These are phyloP conservation scores for Astyanax mexicanus DNA, from an alignment of 2,797 vertebrate species.

Conservation along the genomic window DNA sequence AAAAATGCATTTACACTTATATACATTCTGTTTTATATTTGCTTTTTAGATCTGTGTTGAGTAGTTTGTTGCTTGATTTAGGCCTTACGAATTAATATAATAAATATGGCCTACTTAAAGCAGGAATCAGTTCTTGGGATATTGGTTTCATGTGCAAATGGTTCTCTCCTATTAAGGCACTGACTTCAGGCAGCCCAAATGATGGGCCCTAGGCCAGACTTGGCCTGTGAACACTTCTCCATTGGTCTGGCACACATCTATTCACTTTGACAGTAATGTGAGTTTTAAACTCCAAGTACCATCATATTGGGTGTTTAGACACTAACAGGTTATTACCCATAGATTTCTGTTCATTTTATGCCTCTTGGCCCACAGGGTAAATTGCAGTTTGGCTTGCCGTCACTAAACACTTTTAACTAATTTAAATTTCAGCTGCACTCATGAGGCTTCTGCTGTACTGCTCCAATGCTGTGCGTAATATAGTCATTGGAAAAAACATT, in stretches of 20 bases:
- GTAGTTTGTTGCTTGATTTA: too few species aligned
- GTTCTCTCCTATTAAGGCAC: not conserved
- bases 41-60: too few species aligned
- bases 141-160: not conserved
- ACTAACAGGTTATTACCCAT: slow-evolving; percentile 1
- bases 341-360: slow-evolving; percentile 11
- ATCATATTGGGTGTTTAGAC: slow-evolving; percentile 12
- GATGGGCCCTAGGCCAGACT: not conserved
- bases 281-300: slow-evolving; percentile 6
- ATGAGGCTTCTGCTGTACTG: not conserved
- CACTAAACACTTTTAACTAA: slow-evolving; percentile 2
- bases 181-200: not conserved
- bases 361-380: not conserved
- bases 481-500: too few species aligned
- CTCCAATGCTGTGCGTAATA: not conserved
- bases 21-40: too few species aligned
- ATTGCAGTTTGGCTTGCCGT: not conserved
- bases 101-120: not conserved
- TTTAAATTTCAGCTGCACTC: not conserved
- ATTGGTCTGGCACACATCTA: not conserved
- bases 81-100: too few species aligned
- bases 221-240: not conserved
- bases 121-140: not conserved
- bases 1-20: too few species aligned
- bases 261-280: slow-evolving; percentile 8